Evolutionary conservation across 2,888 invertebrate genomes (phyloP).

Genomic region (Drosophila prolongata): DNA sequence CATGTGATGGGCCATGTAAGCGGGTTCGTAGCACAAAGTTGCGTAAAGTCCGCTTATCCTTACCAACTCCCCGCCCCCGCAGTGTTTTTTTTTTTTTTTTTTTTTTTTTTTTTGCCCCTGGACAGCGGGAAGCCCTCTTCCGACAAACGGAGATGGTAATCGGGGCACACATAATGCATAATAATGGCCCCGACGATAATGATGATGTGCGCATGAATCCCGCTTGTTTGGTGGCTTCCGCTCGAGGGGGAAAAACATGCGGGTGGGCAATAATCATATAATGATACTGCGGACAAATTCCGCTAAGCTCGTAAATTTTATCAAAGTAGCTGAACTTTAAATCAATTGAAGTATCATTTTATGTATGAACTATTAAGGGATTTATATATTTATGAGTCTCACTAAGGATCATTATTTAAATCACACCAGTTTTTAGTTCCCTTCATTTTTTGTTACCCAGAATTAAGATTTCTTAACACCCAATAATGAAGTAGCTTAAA

Average conservation of each 20-base stretch:
- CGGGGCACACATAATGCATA: slow-evolving; percentile 54
- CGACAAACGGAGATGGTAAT: slow-evolving; percentile 54
- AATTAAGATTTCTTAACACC: no score
- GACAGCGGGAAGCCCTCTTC: slow-evolving; percentile 8
- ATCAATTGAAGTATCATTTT: neutral
- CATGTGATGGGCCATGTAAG: slow-evolving; percentile 5
- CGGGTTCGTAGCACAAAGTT: slow-evolving; percentile 9
- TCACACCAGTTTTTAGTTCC: no score
- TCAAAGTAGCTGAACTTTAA: slow-evolving; percentile 3
- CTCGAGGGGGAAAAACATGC: slow-evolving; percentile 7
- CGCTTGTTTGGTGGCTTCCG: slow-evolving; percentile 25
- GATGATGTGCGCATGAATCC: slow-evolving; percentile 36
- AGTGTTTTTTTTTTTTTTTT: neutral
- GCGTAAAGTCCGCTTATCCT: slow-evolving; percentile 24
- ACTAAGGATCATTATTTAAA: no score
- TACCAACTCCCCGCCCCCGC: neutral
- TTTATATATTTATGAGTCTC: no score
- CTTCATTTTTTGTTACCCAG: no score
- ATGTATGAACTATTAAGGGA: neutral
- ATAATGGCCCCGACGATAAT: slow-evolving; percentile 49
- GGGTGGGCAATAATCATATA: slow-evolving; percentile 25
- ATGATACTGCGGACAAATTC: slow-evolving; percentile 18
- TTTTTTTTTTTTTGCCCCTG: neutral
- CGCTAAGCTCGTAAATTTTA: slow-evolving; percentile 8
- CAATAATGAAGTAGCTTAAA: no score